phyloP scores from a whole-genome alignment of 2,113 vertebrate genomes.

The Balaenoptera acutorostrata region DNA sequence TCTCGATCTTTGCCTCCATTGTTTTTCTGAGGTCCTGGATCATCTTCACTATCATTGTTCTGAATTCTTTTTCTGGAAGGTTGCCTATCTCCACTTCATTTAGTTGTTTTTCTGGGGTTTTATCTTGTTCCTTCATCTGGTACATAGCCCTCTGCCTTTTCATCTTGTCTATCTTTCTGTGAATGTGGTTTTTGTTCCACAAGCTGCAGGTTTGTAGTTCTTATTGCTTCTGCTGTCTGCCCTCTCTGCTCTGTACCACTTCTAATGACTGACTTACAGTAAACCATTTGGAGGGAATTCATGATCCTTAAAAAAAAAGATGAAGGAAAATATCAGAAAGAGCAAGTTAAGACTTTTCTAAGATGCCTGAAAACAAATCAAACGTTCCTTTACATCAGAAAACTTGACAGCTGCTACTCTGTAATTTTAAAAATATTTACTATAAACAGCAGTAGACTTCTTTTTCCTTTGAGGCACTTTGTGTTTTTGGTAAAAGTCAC shows the following conservation, averaged over 20 bases:
- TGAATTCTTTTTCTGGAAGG: no score
- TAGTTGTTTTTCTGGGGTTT: no score
- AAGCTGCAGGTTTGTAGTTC: no score
- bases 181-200: no score
- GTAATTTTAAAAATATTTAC: conserved; percentile 37
- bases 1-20: no score
- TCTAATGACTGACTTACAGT: neutral
- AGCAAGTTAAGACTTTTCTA: conserved; percentile 39
- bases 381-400: conserved; percentile 29
- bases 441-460: conserved; percentile 1
- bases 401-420: conserved; percentile 28
- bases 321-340: conserved; percentile 14
- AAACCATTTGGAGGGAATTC: neutral
- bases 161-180: no score
- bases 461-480: neutral
- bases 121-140: no score
- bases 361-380: conserved; percentile 38
- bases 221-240: no score
- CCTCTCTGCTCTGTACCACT: neutral
- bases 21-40: no score
- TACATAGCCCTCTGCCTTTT: no score
- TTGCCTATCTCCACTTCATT: no score
- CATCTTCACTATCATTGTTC: no score
- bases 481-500: neutral
- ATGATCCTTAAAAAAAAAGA: neutral